Evolutionary conservation across 2,888 invertebrate genomes (phyloP), one percentile per base, ranked within the genome.

Genomic region (Synergus itoensis): DNA sequence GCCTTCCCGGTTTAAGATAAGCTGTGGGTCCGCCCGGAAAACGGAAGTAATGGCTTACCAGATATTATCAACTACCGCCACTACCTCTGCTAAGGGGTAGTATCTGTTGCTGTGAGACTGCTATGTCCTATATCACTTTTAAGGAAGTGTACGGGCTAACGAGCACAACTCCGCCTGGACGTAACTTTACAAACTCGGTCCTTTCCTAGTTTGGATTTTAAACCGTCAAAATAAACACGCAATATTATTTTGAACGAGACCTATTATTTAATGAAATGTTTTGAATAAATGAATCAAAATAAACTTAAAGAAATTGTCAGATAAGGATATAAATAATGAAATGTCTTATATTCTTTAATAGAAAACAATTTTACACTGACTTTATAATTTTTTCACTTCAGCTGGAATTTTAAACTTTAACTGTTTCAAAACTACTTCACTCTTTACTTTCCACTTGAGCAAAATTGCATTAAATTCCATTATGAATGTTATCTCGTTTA

Each of bases 21-120:
- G 88, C 87, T 88, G 85, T 79, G 84, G 85, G 86, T 86, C 85
- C 85, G 83, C 82, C 85, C 87, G 87, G 90, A 86, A 88, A 89
- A 87, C 87, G 88, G 90, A 91, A 91, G 88, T 88, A 90, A 91
- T 90, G 89, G 89, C 85, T 91, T 88, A 90, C 88, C 85, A 90
- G 90, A 91, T 91, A 90, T 90, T 90, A 91, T 90, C 90, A 89
- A 90, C 84, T 83, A 82, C 81, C 76, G 73, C 77, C 45, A 16
- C 8, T 21, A 18, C 28, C 21, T 18, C 18, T 16, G 60, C 43
- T 18, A 16, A 60, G 48, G 18, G 62, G 62, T 40, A 62, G 79
- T 62, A 77, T 76, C 73, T 77, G 81, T 79, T 82, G 80, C 81
- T 77, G 77, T 82, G 77, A 79, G 82, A 83, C 84, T 83, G 81